Base-by-base conservation (phyloP, 92 coral and sea anemone genomes). In the Heteractis magnifica region DNA sequence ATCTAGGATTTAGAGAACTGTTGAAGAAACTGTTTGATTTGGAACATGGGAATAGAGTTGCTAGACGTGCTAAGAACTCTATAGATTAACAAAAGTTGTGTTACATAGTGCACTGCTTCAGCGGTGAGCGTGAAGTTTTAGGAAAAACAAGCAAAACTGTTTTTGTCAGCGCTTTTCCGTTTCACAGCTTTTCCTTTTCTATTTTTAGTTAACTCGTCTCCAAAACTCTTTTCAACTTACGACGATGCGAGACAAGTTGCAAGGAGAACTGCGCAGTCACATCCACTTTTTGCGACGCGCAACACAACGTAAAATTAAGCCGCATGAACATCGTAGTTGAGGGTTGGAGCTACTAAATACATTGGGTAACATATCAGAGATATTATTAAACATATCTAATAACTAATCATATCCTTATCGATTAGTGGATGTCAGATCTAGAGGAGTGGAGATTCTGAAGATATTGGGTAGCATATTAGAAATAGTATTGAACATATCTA, bases 401-500 rank as follows among this genome's bases (percentile, higher is more conserved):
- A 50, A 20, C 62, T 7, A 18, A 8, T 12, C 12, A 3, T 14
- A 48, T 8, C 49, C 58, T 76, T 51, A 82, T 73, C 79, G 19
- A 52, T 74, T 76, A 12, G 94, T 56, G 21, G 97, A 89, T 8
- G 90, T 93, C 85, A 95, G 89, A 59, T 95, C 94, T 75, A 95
- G 65, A 10, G 98, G 94, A 6, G 95, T 91, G 41, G 98, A 95
- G 8, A 95, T 91, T 44, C 98, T 91, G 77, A 95, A 95, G 75
- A 95, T 92, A 71, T 88, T 90, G 51, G 98, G 97, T 8, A 95
- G 86, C 93, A 95, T 89, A 51, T 87, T 84, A 77, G 95, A 89
- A 74, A 95, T 85, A 23, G 95, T 88, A 72, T 89, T 86, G 79
- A 95, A 95, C 98, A 95, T 91, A 13, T 95, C 98, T 70, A 88